Evolutionary conservation across 2,888 invertebrate genomes (phyloP), one percentile per base, ranked within the genome.

Genomic region (Koerneria pararmatus): DNA sequence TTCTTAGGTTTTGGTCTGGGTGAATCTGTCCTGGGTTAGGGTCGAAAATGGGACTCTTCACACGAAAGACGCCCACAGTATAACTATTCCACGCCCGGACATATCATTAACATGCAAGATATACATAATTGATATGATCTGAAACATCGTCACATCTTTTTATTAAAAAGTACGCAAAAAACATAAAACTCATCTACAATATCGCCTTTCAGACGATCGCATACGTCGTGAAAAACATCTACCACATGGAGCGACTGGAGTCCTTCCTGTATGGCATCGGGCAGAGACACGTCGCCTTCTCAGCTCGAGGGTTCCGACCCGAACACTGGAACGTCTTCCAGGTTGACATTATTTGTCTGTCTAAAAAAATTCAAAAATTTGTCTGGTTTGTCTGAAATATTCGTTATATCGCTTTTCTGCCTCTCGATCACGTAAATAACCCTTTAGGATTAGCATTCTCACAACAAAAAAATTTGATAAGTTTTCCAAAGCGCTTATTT

Each of bases 241-340:
- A 80, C 63, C 78, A 80, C 68, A 78, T 78, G 78, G 78, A 80
- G 2, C 64, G 76, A 54, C 60, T 74, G 32, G 72, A 69, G 57
- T 64, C 73, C 1, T 74, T 69, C 35, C 60, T 80, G 32, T 77
- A 76, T 67, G 71, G 67, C 35, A 77, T 80, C 66, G 80, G 80
- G 5, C 77, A 78, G 60, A 70, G 76, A 31, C 80, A 80, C 54
- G 69, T 71, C 49, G 72, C 76, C 63, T 80, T 76, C 61, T 79
- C 78, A 1, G 69, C 73, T 49, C 67, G 80, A 53, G 80, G 80
- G 34, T 80, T 80, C 72, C 76, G 77, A 49, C 75, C 76, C 32
- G 77, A 79, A 58, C 77, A 79, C 65, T 80, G 80, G 80, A 74
- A 80, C 68, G 71, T 74, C 46, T 79, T 80, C 67, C 75, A 77